Base-by-base conservation (phyloP, 2,888 invertebrate genomes). In the Saturnia japonica region DNA sequence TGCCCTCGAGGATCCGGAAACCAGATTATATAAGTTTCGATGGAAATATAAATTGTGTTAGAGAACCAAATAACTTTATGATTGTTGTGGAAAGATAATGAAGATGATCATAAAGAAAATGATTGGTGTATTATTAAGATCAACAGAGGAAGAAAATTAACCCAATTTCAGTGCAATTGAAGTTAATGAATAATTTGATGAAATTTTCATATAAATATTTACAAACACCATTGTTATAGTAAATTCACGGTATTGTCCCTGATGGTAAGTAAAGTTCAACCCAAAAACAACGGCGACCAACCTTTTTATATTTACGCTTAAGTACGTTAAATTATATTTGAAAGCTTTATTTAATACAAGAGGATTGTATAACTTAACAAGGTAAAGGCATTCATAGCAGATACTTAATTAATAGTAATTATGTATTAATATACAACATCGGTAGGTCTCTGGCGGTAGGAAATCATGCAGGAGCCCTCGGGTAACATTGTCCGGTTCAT, bases 401-500 rank as follows among this genome's bases (percentile, higher is more conserved):
- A 60, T 60, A 60, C 14, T 14, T 28, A 28, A 54, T 28, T 28
- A 60, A 25, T 14, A 28, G 28, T 25, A 14, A 1, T 25, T 60
- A 28, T 60, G 12, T 25, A 60, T 25, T 60, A 28, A 28, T 60
- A 60, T 60, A 60, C 25, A 14, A 4, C 25, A 54, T 54, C 22
- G 54, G 57, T 14, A 28, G 28, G 14, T 11, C n/a, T n/a, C n/a
- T n/a, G n/a, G n/a, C n/a, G 57, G 25, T 75, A 76, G 74, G 73
- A 79, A 79, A 77, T 76, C 73, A 74, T 71, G 70, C 72, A 71
- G 70, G 70, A 68, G 68, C 73, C 74, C 69, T 40, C 70, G 69
- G 75, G 76, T 71, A 78, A 76, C 76, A 76, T 77, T 71, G 74
- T 75, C 73, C 76, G 74, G 79, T 81, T 78, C 77, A 78, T 71